These are phyloP conservation scores for Dynastes grantii DNA, from an alignment of 2,888 invertebrate genomes.

Conservation along the genomic window DNA sequence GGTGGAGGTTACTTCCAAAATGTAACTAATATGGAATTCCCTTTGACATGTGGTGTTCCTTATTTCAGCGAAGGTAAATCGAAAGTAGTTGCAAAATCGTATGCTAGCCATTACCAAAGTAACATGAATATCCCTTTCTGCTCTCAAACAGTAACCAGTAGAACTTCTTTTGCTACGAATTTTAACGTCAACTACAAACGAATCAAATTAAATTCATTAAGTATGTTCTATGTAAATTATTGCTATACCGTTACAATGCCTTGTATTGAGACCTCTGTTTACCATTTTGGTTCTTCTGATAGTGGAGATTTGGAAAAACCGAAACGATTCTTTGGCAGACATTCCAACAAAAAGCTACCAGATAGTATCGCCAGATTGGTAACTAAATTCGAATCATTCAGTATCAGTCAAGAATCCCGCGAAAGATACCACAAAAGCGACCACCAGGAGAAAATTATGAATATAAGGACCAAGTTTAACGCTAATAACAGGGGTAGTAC, in stretches of 20 bases:
- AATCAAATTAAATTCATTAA: slow-evolving; percentile 47
- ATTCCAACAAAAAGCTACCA: slow-evolving; percentile 42
- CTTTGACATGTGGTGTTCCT: slow-evolving; percentile 55
- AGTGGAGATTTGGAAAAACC: slow-evolving; percentile 1
- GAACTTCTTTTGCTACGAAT: slow-evolving; percentile 50
- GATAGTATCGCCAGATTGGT: slow-evolving; percentile 51
- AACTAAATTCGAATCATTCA: slow-evolving; percentile 48
- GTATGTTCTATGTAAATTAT: slow-evolving; percentile 53
- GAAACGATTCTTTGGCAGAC: slow-evolving; percentile 6
- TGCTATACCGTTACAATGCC: slow-evolving; percentile 51
- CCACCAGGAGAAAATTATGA: not conserved
- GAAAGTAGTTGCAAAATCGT: slow-evolving; percentile 31
- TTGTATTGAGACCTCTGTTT: slow-evolving; percentile 47
- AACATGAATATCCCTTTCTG: slow-evolving; percentile 13
- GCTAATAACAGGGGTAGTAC: slow-evolving; percentile 33
- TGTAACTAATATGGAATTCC: slow-evolving; percentile 73
- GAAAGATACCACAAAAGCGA: not conserved
- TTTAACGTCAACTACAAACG: slow-evolving; percentile 52
- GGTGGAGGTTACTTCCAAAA: slow-evolving; percentile 70
- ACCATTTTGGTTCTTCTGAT: slow-evolving; percentile 50
- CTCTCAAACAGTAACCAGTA: slow-evolving; percentile 23
- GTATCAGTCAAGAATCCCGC: not conserved
- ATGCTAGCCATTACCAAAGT: slow-evolving; percentile 33
- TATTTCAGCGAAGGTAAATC: slow-evolving; percentile 42
- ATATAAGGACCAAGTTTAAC: slow-evolving; percentile 38